Conservation (phyloP, 35 echinoderm and acorn worm species). For the Holothuria glaberrima region DNA sequence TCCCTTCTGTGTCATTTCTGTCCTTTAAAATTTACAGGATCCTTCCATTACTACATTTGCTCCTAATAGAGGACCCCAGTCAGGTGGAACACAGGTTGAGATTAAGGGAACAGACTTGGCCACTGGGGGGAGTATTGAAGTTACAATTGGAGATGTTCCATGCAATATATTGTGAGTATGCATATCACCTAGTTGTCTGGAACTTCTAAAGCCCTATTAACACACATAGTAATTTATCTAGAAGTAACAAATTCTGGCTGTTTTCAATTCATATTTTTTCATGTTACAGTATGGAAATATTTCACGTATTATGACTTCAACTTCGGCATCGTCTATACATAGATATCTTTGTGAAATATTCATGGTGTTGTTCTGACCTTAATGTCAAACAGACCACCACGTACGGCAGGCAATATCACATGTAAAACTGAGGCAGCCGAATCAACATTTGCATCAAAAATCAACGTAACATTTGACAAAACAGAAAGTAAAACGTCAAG, state of each 20-base stretch:
- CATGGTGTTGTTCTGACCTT: too few relatives aligned
- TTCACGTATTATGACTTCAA: too few relatives aligned
- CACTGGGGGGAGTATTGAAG: neutral
- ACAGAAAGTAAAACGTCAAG: neutral
- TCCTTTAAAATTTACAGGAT: neutral
- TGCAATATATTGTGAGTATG: neutral
- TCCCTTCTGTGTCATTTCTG: too few relatives aligned
- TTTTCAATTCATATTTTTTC: too few relatives aligned
- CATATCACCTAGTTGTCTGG: too few relatives aligned
- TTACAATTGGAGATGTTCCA: neutral
- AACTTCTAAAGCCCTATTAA: too few relatives aligned
- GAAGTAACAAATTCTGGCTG: too few relatives aligned
- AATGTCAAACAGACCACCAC: too few relatives aligned
- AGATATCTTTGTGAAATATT: too few relatives aligned
- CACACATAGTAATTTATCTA: too few relatives aligned
- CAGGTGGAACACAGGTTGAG: conserved; percentile 6
- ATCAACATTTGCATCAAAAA: neutral
- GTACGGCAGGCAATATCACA: neutral
- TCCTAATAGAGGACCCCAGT: neutral
- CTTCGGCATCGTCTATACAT: too few relatives aligned
- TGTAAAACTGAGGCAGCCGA: neutral
- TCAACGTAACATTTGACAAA: neutral
- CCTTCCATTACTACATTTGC: neutral
- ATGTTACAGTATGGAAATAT: too few relatives aligned
- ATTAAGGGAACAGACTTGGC: neutral